phyloP scores from a whole-genome alignment of 2,113 vertebrate genomes.

The Phocoena sinus region DNA sequence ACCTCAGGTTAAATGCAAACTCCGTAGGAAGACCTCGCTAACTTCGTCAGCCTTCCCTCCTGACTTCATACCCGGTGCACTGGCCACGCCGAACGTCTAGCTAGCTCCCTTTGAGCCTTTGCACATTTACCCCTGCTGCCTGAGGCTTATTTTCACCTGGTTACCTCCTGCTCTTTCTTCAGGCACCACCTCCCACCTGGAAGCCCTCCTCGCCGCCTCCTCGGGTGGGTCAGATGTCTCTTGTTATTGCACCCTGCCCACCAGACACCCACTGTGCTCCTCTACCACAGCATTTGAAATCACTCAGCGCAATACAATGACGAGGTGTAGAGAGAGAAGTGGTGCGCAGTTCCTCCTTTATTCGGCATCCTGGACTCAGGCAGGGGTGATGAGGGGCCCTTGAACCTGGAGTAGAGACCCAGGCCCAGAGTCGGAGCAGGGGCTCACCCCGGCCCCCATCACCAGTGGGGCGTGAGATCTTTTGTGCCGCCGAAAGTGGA shows the following conservation, averaged over 20 bases:
- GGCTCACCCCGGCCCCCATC: not conserved
- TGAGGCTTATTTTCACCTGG: not conserved
- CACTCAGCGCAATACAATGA: not conserved
- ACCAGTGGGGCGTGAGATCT: not conserved
- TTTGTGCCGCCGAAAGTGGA: rapidly evolving
- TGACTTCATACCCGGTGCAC: not conserved
- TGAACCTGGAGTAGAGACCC: not conserved
- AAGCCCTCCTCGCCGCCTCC: not conserved
- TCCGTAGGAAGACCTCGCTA: not conserved
- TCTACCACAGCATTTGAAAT: not conserved
- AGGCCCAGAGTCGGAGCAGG: not conserved
- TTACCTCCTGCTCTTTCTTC: not conserved
- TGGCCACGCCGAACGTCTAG: not conserved
- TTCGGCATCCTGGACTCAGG: not conserved
- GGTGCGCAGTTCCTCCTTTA: not conserved
- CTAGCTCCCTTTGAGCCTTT: not conserved
- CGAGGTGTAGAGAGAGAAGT: not conserved
- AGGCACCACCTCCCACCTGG: not conserved
- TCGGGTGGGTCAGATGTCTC: not conserved
- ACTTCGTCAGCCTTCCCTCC: not conserved
- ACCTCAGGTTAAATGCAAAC: not conserved
- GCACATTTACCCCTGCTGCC: not conserved
- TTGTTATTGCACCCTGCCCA: too few species aligned
- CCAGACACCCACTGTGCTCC: not conserved
- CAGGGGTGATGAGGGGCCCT: not conserved